Conservation (phyloP, 2,888 invertebrate species). For the Aleiodes alternator region DNA sequence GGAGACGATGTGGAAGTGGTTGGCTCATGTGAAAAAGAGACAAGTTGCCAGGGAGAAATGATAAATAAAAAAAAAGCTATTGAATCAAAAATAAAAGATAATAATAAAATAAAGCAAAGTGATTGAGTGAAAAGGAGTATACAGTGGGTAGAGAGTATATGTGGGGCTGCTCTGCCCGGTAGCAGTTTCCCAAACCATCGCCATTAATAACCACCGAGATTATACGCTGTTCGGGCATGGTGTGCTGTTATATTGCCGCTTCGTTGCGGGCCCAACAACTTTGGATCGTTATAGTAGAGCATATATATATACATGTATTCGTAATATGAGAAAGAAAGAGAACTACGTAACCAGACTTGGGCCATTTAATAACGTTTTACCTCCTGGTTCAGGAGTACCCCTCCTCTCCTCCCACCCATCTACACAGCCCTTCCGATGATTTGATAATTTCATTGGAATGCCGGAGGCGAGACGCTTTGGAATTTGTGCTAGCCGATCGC, state of each 20-base stretch:
- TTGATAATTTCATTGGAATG: conserved; percentile 69
- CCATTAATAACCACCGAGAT: conserved; percentile 75
- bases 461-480: conserved; percentile 45
- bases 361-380: conserved; percentile 65
- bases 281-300: conserved; percentile 27
- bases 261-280: conserved; percentile 44
- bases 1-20: conserved; percentile 46
- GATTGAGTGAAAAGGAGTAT: conserved; percentile 52
- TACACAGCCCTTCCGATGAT: conserved; percentile 64
- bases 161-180: conserved; percentile 70
- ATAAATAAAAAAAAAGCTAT: conserved; percentile 48
- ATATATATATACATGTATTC: conserved; percentile 45
- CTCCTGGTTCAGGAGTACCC: conserved; percentile 31
- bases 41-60: conserved; percentile 49
- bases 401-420: conserved; percentile 48
- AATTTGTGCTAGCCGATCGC: neutral
- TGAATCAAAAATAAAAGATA: conserved; percentile 31
- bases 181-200: conserved; percentile 75
- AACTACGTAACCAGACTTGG: conserved; percentile 61
- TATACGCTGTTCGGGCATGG: conserved; percentile 69
- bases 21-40: conserved; percentile 29
- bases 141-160: conserved; percentile 48
- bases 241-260: conserved; percentile 57
- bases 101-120: conserved; percentile 11
- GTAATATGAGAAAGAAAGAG: conserved; percentile 48